phyloP scores from a whole-genome alignment of 2,888 invertebrate genomes.

The Pseudanteris insignis region DNA sequence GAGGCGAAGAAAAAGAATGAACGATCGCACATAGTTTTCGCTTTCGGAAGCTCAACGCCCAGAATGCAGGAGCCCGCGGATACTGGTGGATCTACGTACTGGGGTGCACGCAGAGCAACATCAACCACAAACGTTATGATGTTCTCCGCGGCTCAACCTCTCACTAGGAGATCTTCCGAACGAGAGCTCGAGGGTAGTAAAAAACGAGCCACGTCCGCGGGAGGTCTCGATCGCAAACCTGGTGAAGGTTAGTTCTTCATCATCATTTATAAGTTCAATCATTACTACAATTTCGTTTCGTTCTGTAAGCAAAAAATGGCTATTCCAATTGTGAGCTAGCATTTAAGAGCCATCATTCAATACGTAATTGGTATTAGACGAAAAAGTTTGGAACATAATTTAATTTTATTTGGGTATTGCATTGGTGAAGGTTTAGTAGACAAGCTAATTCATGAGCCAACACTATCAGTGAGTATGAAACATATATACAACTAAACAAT shows the following conservation, averaged over 20 bases:
- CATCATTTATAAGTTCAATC: no score
- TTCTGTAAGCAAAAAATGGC: no score
- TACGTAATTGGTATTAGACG: no score
- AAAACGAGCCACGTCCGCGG: slow-evolving; percentile 80
- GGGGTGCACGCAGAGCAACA: slow-evolving; percentile 88
- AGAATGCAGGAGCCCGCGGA: slow-evolving; percentile 85
- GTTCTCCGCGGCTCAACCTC: slow-evolving; percentile 74
- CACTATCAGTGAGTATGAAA: no score
- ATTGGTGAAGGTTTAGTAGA: no score
- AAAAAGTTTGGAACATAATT: no score
- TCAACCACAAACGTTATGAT: slow-evolving; percentile 88
- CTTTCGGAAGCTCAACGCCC: slow-evolving; percentile 92
- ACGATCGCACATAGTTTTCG: slow-evolving; percentile 79
- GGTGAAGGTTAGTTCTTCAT: slow-evolving; percentile 70
- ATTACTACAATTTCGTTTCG: neutral
- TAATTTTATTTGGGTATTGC: no score
- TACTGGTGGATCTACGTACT: slow-evolving; percentile 76
- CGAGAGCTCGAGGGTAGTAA: slow-evolving; percentile 81
- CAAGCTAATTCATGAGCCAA: no score
- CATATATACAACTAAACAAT: no score
- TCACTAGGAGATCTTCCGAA: slow-evolving; percentile 86
- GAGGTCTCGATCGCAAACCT: slow-evolving; percentile 75
- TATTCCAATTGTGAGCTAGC: no score
- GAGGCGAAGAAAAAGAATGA: slow-evolving; percentile 83
- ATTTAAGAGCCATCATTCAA: no score